A percentile compares a stretch with the other conserved stretches of the same genome.
Conservation (phyloP, 2,797 vertebrate species). For the Myripristis murdjan region DNA sequence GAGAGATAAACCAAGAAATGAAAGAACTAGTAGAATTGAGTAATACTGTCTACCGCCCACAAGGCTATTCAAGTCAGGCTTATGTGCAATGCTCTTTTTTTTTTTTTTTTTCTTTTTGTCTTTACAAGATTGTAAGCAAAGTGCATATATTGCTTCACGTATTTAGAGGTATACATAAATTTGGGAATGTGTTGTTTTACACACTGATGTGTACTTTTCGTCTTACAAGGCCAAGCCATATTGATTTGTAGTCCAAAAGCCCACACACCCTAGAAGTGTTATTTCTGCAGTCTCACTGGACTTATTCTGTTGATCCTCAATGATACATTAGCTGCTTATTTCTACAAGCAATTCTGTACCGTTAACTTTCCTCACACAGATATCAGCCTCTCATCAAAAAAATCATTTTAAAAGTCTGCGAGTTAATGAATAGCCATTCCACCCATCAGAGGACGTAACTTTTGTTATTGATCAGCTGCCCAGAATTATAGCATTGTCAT, state of each 20-base stretch:
- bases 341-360: too few relatives aligned
- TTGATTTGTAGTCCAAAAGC: too few relatives aligned
- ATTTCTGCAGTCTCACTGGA: too few relatives aligned
- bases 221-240: neutral
- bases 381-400: conserved; percentile 2
- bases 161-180: neutral
- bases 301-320: too few relatives aligned
- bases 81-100: too few relatives aligned
- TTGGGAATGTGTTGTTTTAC: neutral
- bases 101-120: too few relatives aligned
- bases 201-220: neutral
- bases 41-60: neutral
- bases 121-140: neutral
- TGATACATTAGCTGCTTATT: too few relatives aligned
- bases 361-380: neutral
- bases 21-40: neutral
- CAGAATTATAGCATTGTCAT: conserved; percentile 44
- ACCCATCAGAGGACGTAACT: conserved; percentile 15
- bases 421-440: conserved; percentile 29
- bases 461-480: conserved; percentile 53
- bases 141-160: neutral
- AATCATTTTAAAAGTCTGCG: conserved; percentile 15
- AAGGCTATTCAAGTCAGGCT: conserved; percentile 2
- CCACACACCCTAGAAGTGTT: too few relatives aligned
- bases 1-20: conserved; percentile 5